Conservation (phyloP, 2,888 invertebrate species). For the Mantis religiosa region DNA sequence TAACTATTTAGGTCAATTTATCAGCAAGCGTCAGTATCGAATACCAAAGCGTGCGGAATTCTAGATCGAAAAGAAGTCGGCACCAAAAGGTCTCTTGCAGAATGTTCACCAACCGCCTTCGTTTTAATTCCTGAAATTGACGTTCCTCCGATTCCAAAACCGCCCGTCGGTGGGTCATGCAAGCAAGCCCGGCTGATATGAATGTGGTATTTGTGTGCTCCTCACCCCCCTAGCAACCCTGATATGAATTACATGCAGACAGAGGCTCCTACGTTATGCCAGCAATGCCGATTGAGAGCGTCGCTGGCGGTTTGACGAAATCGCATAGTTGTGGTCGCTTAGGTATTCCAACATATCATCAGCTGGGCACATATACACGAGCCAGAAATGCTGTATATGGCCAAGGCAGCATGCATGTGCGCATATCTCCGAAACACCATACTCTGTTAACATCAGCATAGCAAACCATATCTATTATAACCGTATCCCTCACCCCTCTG, state of each 20-base stretch:
- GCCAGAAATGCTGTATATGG: neutral
- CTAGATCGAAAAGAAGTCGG: neutral
- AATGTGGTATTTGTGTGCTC: neutral
- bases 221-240: neutral
- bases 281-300: slow-evolving; percentile 4
- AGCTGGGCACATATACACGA: neutral
- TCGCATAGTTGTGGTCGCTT: neutral
- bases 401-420: neutral
- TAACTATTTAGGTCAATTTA: neutral
- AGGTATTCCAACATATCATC: slow-evolving; percentile 6
- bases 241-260: neutral
- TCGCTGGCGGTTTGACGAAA: slow-evolving; percentile 1
- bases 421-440: neutral
- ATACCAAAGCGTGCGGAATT: neutral
- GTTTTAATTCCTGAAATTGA: neutral
- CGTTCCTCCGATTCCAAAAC: neutral
- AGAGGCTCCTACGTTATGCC: neutral
- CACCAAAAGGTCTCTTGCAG: neutral
- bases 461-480: neutral
- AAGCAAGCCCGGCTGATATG: neutral
- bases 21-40: neutral
- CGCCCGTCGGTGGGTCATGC: neutral
- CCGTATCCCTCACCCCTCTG: neutral
- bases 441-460: neutral
- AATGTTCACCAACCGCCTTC: neutral